Base-by-base conservation (phyloP, 2,113 vertebrate genomes). In the Tachysurus vachellii region DNA sequence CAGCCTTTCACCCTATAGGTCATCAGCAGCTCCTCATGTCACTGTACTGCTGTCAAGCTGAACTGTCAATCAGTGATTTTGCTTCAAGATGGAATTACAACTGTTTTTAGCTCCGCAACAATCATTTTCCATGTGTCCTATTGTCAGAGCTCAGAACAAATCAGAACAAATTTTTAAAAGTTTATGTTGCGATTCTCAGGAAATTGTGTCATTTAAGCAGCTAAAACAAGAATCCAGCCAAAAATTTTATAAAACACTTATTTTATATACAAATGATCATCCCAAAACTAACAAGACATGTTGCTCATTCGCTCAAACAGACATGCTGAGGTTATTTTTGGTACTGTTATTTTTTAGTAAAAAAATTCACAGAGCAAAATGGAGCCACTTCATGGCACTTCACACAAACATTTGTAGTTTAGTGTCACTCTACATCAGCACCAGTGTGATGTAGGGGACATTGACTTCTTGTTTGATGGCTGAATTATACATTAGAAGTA, bases 11-110 rank as follows among this genome's bases (percentile, higher is more conserved):
- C 42, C 56, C 23, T n/a, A 53, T 54, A 56, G 86, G 88, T 89
- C 88, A 83, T 73, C 73, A 54, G 53, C 62, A 85, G 80, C 62
- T 86, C 59, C 85, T 85, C 61, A 44, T 71, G 80, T n/a, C 59
- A 71, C 53, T 47, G 64, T 19, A 19, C 28, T 50, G 28, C 47
- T 84, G 56, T 57, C 44, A 44, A 42, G 17, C 47, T 23, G 47
- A 77, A 68, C 62, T 80, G 83, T 89, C 84, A 80, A 61, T 82
- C 64, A 54, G 62, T 19, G 47, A 64, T 36, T 87, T 70, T 75
- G 59, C 59, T 64, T 62, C 13, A 82, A 47, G 36, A 11, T 57
- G 54, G 31, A 80, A 2, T 10, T 36, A 23, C 5, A 2, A 21
- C 2, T 28, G 26, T n/a, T 79, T 31, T 31, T 56, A 23, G 9